Base-by-base conservation (phyloP, 1,140 invertebrate genomes). In the Cryptotermes secundus region DNA sequence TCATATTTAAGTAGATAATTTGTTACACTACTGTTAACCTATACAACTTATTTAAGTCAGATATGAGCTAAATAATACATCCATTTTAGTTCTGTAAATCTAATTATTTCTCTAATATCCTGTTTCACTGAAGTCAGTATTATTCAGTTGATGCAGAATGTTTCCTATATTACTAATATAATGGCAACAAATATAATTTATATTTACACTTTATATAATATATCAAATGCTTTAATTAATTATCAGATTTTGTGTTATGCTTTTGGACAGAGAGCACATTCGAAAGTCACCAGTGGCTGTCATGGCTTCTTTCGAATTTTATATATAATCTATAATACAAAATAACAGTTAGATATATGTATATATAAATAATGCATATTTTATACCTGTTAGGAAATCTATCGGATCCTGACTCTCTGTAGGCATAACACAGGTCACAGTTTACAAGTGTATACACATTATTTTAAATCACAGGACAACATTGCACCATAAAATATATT, bases 281-380 rank as follows among this genome's bases (percentile, higher is more conserved):
- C 81, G 81, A 82, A 45, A 82, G 53, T 22, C 24, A 31, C 81
- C 81, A 82, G 53, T 82, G 81, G 81, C 81, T 82, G 81, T 82
- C 22, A 82, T 82, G 81, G 38, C 31, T 9, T 19, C 16, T 45
- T 82, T 53, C 81, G 81, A 82, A 38, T 82, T 45, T 49, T 22
- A n/a, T 82, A 53, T 45, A 49, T 53, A 82, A 53, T 49, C 45
- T 49, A 26, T 53, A 45, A 31, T 26, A 31, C 16, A 82, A 81
- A 81, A 31, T 82, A 82, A 82, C 38, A 12, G n/a, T n/a, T n/a
- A n/a, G n/a, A 19, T 53, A 42, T 2, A 14, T 12, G n/a, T 45
- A 53, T 45, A 45, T 16, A 19, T 10, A 22, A 35, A 19, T 79
- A 26, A 79, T 79, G 31, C 31, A 79, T 14, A 31, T 34, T 3